These are phyloP conservation scores for Catamblyrhynchus diadema DNA, from an alignment of 2,797 vertebrate genomes.

Conservation along the genomic window DNA sequence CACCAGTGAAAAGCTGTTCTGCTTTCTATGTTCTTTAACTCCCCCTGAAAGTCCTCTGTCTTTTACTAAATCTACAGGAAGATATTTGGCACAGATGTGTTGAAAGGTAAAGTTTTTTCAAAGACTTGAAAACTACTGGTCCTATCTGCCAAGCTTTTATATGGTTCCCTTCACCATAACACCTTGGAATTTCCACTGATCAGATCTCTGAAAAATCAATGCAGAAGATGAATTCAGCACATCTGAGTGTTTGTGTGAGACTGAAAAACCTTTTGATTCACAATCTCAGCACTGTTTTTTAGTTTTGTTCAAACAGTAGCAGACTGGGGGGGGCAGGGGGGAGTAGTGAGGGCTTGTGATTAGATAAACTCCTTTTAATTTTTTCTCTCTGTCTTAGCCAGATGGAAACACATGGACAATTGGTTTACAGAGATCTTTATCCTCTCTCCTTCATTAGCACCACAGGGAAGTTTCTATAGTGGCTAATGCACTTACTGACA, in stretches of 20 bases:
- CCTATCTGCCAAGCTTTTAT: constrained; percentile 36
- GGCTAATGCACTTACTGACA: constrained; percentile 65
- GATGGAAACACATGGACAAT: constrained; percentile 55
- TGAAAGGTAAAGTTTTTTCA: constrained; percentile 51
- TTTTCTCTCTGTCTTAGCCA: constrained; percentile 43
- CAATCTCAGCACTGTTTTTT: background rate
- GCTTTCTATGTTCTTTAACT: constrained; percentile 38
- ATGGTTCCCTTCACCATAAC: background rate
- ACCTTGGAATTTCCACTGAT: constrained; percentile 34
- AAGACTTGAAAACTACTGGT: background rate
- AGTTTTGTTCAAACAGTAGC: background rate
- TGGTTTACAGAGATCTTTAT: constrained; percentile 63
- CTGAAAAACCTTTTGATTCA: background rate
- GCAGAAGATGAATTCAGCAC: constrained; percentile 30
- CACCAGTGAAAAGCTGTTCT: constrained; percentile 14
- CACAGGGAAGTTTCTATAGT: constrained; percentile 45
- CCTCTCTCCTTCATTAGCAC: constrained; percentile 60
- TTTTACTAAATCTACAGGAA: constrained; percentile 33
- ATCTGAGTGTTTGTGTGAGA: background rate
- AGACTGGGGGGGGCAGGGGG: background rate
- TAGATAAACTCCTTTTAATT: constrained; percentile 50
- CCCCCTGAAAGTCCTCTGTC: constrained; percentile 12
- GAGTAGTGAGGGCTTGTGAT: background rate
- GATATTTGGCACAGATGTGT: constrained; percentile 5
- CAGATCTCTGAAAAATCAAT: constrained; percentile 9